These are phyloP conservation scores for Laothoe populi DNA, from an alignment of 2,888 invertebrate species.

Conservation along the genomic window DNA sequence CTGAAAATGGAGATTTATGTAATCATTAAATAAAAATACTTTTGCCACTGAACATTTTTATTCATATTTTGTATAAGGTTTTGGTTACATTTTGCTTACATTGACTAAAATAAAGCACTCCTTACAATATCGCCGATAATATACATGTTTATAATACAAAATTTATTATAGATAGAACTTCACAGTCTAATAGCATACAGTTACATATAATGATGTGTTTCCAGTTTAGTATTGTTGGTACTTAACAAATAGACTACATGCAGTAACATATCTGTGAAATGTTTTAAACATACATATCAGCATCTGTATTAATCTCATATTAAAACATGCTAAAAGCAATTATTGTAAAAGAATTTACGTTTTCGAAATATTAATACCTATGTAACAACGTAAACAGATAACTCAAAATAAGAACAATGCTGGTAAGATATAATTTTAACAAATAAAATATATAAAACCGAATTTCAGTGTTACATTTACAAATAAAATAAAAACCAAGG, in stretches of 20 bases:
- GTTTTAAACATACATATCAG: slow-evolving; percentile 45
- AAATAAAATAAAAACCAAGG: neutral
- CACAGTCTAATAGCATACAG: slow-evolving; percentile 62
- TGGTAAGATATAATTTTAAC: slow-evolving; percentile 7
- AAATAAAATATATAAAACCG: neutral
- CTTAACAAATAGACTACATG: slow-evolving; percentile 61
- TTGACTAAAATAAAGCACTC: slow-evolving; percentile 72
- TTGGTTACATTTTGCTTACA: slow-evolving; percentile 82
- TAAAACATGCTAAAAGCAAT: slow-evolving; percentile 25
- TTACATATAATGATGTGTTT: slow-evolving; percentile 65
- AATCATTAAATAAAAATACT: slow-evolving; percentile 44
- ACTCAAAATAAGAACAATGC: neutral
- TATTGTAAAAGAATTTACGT: neutral
- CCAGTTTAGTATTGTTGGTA: slow-evolving; percentile 70
- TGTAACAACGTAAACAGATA: neutral
- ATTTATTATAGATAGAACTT: slow-evolving; percentile 66
- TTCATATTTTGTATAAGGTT: slow-evolving; percentile 82
- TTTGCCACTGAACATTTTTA: slow-evolving; percentile 75
- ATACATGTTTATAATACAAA: slow-evolving; percentile 82
- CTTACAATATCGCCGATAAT: slow-evolving; percentile 80
- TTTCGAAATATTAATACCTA: neutral
- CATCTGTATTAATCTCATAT: slow-evolving; percentile 36
- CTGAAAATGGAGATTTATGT: slow-evolving; percentile 37
- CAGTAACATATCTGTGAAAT: slow-evolving; percentile 43
- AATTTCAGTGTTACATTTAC: neutral